Percentiles rank a stretch among this genome's conserved stretches.
These are phyloP conservation scores for Hydrozoanthus tunicans DNA, from an alignment of 64 coral and sea anemone genomes.

Conservation along the genomic window DNA sequence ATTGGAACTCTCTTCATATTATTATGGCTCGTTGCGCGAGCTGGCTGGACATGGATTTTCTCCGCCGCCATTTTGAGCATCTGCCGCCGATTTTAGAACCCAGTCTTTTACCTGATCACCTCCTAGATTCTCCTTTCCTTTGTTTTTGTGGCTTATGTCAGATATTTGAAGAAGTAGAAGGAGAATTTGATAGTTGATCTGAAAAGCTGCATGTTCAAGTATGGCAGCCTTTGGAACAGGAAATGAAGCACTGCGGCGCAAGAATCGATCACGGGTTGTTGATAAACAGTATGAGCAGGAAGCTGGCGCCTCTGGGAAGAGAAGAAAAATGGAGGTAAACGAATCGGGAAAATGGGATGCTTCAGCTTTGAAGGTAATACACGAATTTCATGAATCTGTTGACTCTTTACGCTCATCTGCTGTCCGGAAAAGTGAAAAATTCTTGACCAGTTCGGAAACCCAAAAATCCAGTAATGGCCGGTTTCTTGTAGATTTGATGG, in stretches of 20 bases:
- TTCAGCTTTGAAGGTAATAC: constrained; percentile 48
- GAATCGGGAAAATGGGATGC: constrained; percentile 59
- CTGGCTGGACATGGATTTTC: neutral
- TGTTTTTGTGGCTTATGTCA: neutral
- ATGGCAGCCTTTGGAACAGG: constrained; percentile 47
- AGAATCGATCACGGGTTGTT: constrained; percentile 47
- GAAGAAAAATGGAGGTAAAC: constrained; percentile 51
- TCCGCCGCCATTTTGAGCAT: constrained; percentile 20
- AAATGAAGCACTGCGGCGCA: constrained; percentile 26
- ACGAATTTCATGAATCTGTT: neutral
- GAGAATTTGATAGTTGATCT: constrained; percentile 37
- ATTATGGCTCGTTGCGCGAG: neutral
- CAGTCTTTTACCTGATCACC: constrained; percentile 33
- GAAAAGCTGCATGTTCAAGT: constrained; percentile 7
- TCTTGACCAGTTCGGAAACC: neutral
- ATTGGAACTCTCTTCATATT: too few species aligned
- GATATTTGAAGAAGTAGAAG: neutral
- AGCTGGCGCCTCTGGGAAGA: constrained; percentile 29
- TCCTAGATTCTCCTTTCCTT: neutral
- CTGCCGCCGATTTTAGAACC: neutral
- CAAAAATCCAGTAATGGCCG: neutral
- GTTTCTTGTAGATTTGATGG: neutral
- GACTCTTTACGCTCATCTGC: neutral
- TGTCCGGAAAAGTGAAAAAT: neutral
- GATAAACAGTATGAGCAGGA: constrained; percentile 62